phyloP scores from a whole-genome alignment of 2,888 invertebrate species.

The Spodoptera exigua region DNA sequence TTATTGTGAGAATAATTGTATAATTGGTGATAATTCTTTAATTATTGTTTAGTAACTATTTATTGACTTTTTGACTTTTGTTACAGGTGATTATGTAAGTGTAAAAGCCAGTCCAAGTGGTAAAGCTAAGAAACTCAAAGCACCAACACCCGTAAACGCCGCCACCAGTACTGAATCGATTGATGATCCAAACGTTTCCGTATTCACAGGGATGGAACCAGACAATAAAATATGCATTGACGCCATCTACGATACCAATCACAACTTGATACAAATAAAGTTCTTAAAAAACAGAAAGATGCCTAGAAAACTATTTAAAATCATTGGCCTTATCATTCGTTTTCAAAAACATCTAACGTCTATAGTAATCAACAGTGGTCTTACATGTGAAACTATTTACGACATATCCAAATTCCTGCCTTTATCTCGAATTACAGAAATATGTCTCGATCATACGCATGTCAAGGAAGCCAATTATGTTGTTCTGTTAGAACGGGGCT shows the following conservation, averaged over 20 bases:
- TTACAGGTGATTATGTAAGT: constrained; percentile 1
- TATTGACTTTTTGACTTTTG: not conserved
- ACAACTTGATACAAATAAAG: constrained; percentile 65
- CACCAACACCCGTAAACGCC: not conserved
- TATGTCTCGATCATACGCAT: constrained; percentile 68
- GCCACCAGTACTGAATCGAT: too few relatives aligned
- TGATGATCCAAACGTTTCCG: too few relatives aligned
- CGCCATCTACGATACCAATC: constrained; percentile 59
- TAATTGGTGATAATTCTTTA: too few relatives aligned
- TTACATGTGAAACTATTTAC: constrained; percentile 59
- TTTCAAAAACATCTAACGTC: constrained; percentile 61
- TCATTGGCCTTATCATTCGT: constrained; percentile 64
- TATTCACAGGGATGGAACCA: not conserved
- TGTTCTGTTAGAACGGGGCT: constrained; percentile 62
- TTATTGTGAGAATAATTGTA: too few relatives aligned
- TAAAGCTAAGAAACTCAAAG: not conserved
- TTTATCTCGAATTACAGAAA: constrained; percentile 66
- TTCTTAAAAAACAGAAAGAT: constrained; percentile 65
- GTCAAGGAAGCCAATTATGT: constrained; percentile 67
- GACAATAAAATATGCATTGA: constrained; percentile 31
- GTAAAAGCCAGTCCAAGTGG: not conserved
- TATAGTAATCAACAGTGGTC: constrained; percentile 64
- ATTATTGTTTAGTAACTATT: too few relatives aligned
- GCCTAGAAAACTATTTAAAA: constrained; percentile 65
- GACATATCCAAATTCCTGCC: constrained; percentile 68